Percentiles rank a stretch among this genome's conserved stretches.
Evolutionary conservation across 2,888 invertebrate genomes (phyloP).

Genomic region (Salticus scenicus): DNA sequence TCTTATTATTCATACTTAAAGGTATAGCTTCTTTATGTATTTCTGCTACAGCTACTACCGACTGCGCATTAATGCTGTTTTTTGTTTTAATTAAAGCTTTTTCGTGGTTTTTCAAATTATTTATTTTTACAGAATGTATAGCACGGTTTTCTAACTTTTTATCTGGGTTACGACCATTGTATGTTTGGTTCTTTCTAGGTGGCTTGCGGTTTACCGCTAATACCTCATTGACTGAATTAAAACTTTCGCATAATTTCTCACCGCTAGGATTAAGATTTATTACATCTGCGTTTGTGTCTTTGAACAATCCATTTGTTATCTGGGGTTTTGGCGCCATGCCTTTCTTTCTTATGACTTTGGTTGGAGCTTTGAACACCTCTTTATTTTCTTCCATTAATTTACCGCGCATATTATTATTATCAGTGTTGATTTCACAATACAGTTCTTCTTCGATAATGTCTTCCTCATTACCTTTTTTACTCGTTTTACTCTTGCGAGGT

Average conservation of each 20-base stretch:
- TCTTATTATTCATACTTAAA: neutral
- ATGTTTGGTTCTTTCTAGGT: neutral
- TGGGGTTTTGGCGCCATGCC: constrained; percentile 52
- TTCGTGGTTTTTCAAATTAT: constrained; percentile 3
- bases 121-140: neutral
- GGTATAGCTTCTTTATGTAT: constrained; percentile 21
- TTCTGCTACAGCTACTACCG: constrained; percentile 30
- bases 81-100: neutral
- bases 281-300: constrained; percentile 33
- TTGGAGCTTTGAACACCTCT: constrained; percentile 14
- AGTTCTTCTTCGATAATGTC: constrained; percentile 33
- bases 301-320: constrained; percentile 6
- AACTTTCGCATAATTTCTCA: neutral
- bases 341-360: constrained; percentile 31
- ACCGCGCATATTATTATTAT: neutral
- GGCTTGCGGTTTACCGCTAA: constrained; percentile 18
- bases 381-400: neutral
- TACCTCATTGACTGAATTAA: constrained; percentile 6
- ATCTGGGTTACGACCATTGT: constrained; percentile 3
- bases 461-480: neutral
- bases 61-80: neutral
- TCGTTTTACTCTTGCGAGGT: constrained; percentile 4
- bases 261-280: constrained; percentile 49
- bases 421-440: constrained; percentile 35
- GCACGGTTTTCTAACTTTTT: constrained; percentile 27